Evolutionary conservation across 2,888 invertebrate species (phyloP), one percentile per base, ranked within the genome.

Genomic region (Hypselothyrea guttata): DNA sequence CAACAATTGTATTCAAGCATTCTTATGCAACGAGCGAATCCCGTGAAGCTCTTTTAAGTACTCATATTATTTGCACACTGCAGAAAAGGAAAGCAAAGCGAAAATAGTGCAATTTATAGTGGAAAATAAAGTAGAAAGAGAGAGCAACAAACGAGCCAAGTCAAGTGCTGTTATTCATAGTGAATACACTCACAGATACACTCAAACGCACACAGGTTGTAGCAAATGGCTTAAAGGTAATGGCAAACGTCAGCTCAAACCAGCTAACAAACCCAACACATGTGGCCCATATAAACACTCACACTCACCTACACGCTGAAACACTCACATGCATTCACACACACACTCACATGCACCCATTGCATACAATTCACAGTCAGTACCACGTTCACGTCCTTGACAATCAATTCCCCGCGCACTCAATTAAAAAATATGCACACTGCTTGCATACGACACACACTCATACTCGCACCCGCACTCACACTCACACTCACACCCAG

Each of bases 371-470:
- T 49, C 60, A 42, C 51, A 70, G 70, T 58, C 84, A 73, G 77
- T 57, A 70, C 75, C 72, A 78, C 78, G 71, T 71, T 63, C 84
- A 79, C 73, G 79, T 81, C 79, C 79, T 81, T 81, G 79, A 84
- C 79, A 81, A 81, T 81, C 79, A 81, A 81, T 81, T 81, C 79
- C 84, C 79, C 69, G 84, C 83, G 78, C 83, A 81, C 84, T 81
- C 79, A 81, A 81, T 81, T 81, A 81, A 84, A 70, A 81, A 81
- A 82, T 79, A 79, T 79, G 84, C 79, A 84, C 77, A 69, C 42
- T 65, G 66, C 74, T 77, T 81, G 81, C 75, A 68, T 62, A 68
- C 74, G 59, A 65, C 69, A 59, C 48, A 52, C 51, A 63, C 64
- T 56, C 40, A 55, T 16, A 47, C 44, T 47, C 42, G 46, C 65